Percentiles rank a stretch among this genome's conserved stretches.
These are phyloP conservation scores for Natator depressus DNA, from an alignment of 2,113 vertebrate species.

Conservation along the genomic window DNA sequence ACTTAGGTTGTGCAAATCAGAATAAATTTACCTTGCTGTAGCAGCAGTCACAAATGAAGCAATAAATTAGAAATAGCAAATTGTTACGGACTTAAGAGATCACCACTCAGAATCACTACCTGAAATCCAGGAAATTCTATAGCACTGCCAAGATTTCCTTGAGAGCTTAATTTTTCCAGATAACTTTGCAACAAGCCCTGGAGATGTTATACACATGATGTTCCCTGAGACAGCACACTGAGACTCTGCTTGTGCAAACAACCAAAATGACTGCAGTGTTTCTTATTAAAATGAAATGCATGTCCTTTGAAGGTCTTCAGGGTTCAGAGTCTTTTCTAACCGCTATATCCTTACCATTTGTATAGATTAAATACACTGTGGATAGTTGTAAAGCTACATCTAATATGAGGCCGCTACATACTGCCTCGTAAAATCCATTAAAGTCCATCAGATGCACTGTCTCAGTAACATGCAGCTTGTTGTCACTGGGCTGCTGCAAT, in stretches of 20 bases:
- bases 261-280: not conserved
- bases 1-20: constrained; percentile 89
- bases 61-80: constrained; percentile 91
- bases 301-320: constrained; percentile 74
- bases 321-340: constrained; percentile 62
- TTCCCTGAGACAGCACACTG: constrained; percentile 3
- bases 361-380: constrained; percentile 72
- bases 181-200: constrained; percentile 65
- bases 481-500: constrained; percentile 75
- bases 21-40: constrained; percentile 89
- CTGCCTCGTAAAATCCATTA: constrained; percentile 77
- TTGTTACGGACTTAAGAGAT: constrained; percentile 86
- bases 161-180: constrained; percentile 78
- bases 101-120: constrained; percentile 81
- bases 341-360: constrained; percentile 65
- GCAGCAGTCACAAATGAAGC: constrained; percentile 90
- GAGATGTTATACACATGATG: constrained; percentile 22
- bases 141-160: constrained; percentile 72
- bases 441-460: constrained; percentile 76
- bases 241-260: not conserved
- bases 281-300: constrained; percentile 63
- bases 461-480: constrained; percentile 71
- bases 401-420: constrained; percentile 74
- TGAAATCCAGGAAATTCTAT: constrained; percentile 77
- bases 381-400: constrained; percentile 72